Base-by-base conservation (phyloP, 2,888 invertebrate genomes). In the Microchrysa polita region DNA sequence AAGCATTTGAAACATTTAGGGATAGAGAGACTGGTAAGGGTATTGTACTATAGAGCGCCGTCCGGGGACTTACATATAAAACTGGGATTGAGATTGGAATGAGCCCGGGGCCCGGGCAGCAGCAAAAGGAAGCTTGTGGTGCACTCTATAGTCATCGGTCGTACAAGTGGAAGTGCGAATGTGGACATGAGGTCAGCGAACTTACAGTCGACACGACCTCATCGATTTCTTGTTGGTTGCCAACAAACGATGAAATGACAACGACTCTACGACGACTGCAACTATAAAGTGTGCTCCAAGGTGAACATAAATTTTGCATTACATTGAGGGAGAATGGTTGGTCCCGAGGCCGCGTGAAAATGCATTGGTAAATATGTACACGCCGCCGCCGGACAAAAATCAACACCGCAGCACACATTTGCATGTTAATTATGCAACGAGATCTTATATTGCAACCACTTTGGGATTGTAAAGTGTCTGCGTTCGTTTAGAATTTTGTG, bases 141-240 rank as follows among this genome's bases (percentile, higher is more conserved):
- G 27, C 27, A 34, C n/a, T n/a, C n/a, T n/a, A 34, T 34, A 34
- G 27, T 34, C n/a, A n/a, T n/a, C n/a, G n/a, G n/a, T n/a, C 27
- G 27, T 34, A 34, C 27, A 34, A 48, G 48, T 48, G 48, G 48
- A 59, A 59, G 59, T 14, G 27, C n/a, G 27, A 59, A 27, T 27
- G n/a, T 59, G 16, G 18, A 12, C 42, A 42, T 10, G n/a, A 18
- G 61, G 61, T 63, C 61, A 63, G 40, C 42, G 61, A 63, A 63
- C 61, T 63, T 61, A 40, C 5, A n/a, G 34, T n/a, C 34, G 34
- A 7, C 34, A n/a, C 61, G 40, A 63, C 61, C 61, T 63, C 40
- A 63, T 63, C 61, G 61, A 63, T 63, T 63, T 63, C 55, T 7
- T 55, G 55, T 55, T 55, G 18, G 22, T 5, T 55, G 14, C 16